Conservation (phyloP, 1,140 invertebrate genomes). For the Bombyx mandarina region DNA sequence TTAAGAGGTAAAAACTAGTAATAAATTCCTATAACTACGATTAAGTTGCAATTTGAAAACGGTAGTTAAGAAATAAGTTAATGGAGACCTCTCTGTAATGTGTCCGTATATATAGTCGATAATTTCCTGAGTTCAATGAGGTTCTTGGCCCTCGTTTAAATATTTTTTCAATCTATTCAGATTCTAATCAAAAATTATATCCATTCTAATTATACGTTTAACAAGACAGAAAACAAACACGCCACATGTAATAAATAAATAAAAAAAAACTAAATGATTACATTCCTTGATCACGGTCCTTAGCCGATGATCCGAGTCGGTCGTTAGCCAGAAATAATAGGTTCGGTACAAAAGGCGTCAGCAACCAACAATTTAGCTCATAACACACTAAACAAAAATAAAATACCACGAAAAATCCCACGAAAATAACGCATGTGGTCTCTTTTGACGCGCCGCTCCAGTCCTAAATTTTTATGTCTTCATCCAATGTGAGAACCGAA, state of each 20-base stretch:
- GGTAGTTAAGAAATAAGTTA: no score
- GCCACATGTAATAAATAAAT: slow-evolving; percentile 25
- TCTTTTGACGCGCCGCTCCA: slow-evolving; percentile 50
- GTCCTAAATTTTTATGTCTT: slow-evolving; percentile 66
- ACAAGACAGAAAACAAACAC: slow-evolving; percentile 63
- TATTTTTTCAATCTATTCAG: no score
- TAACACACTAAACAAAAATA: slow-evolving; percentile 36
- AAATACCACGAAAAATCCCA: slow-evolving; percentile 38
- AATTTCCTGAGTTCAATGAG: no score
- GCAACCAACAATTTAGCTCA: slow-evolving; percentile 58
- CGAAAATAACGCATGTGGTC: slow-evolving; percentile 58
- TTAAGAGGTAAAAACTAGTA: no score
- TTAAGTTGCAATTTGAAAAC: no score
- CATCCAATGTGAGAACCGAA: slow-evolving; percentile 52
- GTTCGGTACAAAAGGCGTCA: slow-evolving; percentile 51
- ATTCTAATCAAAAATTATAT: no score
- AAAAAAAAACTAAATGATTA: slow-evolving; percentile 26
- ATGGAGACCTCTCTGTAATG: no score
- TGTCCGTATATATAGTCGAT: no score
- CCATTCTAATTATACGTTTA: slow-evolving; percentile 17
- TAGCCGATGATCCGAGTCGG: slow-evolving; percentile 33
- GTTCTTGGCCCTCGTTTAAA: no score
- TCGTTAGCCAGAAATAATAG: slow-evolving; percentile 56
- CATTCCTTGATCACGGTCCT: slow-evolving; percentile 57
- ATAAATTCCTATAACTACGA: no score